A percentile compares a stretch with the other conserved stretches of the same genome.
Conservation (phyloP, 2,797 vertebrate species). For the Knipowitschia caucasica region DNA sequence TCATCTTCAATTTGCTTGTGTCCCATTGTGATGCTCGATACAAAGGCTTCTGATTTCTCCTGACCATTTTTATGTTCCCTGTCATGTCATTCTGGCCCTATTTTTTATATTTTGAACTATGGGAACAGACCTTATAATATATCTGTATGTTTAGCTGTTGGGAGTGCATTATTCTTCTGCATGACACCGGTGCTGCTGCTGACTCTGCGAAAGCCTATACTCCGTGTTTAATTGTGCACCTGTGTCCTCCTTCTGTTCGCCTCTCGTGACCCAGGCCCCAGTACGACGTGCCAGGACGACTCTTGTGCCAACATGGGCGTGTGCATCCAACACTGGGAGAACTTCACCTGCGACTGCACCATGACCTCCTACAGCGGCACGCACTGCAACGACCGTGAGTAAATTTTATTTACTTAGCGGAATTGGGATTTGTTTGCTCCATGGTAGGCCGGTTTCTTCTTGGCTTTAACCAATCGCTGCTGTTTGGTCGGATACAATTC, state of each 20-base stretch:
- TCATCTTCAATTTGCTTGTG: not conserved
- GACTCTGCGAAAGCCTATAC: conserved; percentile 15
- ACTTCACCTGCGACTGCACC: conserved; percentile 93
- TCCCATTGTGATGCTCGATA: not conserved
- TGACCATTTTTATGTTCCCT: not conserved
- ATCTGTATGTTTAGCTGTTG: conserved; percentile 17
- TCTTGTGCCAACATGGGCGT: conserved; percentile 95
- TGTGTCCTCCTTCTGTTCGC: conserved; percentile 20
- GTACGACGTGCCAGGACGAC: conserved; percentile 95
- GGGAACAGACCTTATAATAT: not conserved
- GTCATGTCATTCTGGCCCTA: not conserved
- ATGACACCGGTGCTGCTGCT: conserved; percentile 54
- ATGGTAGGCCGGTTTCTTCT: too few relatives aligned
- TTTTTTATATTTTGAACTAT: not conserved
- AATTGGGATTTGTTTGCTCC: too few relatives aligned
- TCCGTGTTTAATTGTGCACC: conserved; percentile 29
- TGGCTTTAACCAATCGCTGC: too few relatives aligned
- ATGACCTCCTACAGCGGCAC: conserved; percentile 94
- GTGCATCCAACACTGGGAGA: conserved; percentile 97
- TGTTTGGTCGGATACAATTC: too few relatives aligned
- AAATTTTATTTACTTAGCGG: too few relatives aligned
- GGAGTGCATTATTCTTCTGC: conserved; percentile 57
- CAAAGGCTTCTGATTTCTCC: not conserved
- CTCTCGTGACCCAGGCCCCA: conserved; percentile 77
- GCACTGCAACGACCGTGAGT: conserved; percentile 98